Evolutionary conservation across 2,888 invertebrate species (phyloP).

Genomic region (Oeneis ivallda): DNA sequence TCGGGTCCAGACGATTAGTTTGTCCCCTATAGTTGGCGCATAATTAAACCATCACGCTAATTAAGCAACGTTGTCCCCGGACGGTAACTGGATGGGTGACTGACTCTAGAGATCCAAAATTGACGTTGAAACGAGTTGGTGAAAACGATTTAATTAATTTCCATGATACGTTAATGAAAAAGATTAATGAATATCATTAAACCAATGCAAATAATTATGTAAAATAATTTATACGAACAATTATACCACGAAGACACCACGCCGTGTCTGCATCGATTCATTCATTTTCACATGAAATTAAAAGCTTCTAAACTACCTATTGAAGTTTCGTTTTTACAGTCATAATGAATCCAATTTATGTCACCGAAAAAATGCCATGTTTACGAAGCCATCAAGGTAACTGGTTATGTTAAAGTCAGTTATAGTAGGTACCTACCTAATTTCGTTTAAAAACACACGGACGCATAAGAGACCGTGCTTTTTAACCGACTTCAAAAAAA

Average conservation of each 20-base stretch:
- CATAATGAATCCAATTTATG: constrained; percentile 49
- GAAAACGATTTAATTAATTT: no score
- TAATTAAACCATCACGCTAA: no score
- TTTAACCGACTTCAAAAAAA: no score
- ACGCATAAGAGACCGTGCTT: constrained; percentile 28
- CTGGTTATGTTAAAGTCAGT: constrained; percentile 47
- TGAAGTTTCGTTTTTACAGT: constrained; percentile 22
- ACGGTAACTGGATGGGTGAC: no score
- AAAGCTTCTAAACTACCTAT: constrained; percentile 12
- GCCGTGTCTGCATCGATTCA: constrained; percentile 5
- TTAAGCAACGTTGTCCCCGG: no score
- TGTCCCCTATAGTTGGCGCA: no score
- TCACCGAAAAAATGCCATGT: constrained; percentile 53
- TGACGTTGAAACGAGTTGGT: no score
- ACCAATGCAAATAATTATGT: background rate
- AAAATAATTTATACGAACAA: background rate
- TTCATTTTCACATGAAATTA: constrained; percentile 14
- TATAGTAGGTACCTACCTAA: constrained; percentile 41
- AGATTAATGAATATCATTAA: background rate
- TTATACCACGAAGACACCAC: background rate
- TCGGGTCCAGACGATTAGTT: no score
- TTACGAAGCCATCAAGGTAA: constrained; percentile 54
- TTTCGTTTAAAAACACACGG: constrained; percentile 47
- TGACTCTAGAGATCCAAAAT: background rate
- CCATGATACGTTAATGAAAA: background rate